phyloP scores from a whole-genome alignment of 2,797 vertebrate genomes.

The Eospalax fontanierii region DNA sequence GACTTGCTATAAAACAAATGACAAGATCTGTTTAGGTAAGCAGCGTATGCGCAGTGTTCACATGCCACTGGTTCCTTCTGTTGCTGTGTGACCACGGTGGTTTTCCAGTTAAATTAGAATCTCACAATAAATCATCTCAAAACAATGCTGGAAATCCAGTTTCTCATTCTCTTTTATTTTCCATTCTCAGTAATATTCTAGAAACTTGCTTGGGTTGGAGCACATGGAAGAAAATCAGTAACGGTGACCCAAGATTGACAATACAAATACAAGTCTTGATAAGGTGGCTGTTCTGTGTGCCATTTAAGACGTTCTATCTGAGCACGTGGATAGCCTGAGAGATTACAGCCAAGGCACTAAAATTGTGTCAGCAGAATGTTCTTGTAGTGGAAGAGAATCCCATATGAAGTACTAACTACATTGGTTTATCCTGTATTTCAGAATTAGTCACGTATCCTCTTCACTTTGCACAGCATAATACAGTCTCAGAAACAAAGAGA shows the following conservation, averaged over 20 bases:
- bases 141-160: background rate
- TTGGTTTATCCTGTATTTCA: constrained; percentile 3
- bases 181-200: background rate
- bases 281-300: background rate
- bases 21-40: background rate
- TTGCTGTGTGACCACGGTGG: too few species aligned
- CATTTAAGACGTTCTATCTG: background rate
- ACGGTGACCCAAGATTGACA: background rate
- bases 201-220: background rate
- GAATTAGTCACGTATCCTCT: constrained; percentile 43
- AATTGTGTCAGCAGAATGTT: background rate
- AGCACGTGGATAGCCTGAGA: background rate
- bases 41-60: background rate
- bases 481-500: constrained; percentile 74
- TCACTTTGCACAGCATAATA: constrained; percentile 75
- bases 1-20: constrained; percentile 55
- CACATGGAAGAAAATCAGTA: background rate
- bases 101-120: constrained; percentile 38
- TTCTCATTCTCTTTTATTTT: background rate
- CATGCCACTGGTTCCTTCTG: background rate
- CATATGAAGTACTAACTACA: background rate
- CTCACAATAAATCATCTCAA: constrained; percentile 12
- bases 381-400: background rate
- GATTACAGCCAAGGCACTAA: background rate
- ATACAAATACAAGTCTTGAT: background rate